A percentile compares a stretch with the other conserved stretches of the same genome.
Evolutionary conservation across 2,113 vertebrate species (phyloP).

Genomic region (Aspidoscelis tigris): DNA sequence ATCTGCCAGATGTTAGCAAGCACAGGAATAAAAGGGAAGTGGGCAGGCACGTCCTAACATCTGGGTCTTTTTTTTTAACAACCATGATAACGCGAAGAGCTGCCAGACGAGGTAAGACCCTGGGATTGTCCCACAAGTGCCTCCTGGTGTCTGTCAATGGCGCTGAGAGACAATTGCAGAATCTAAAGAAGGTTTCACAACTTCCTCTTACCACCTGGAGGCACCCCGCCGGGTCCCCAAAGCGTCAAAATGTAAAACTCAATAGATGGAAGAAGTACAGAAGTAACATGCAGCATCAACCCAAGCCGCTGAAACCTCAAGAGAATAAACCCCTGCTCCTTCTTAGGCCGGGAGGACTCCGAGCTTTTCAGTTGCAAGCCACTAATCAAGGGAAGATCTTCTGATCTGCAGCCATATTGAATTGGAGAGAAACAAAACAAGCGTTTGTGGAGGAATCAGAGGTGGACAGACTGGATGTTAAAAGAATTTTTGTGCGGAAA

Average conservation of each 20-base stretch:
- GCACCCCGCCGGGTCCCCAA: neutral
- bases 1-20: no score
- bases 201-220: no score
- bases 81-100: no score
- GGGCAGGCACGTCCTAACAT: no score
- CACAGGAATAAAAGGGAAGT: no score
- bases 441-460: neutral
- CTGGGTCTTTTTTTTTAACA: no score
- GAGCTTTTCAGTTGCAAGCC: neutral
- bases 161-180: no score
- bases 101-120: no score
- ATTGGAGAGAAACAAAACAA: neutral
- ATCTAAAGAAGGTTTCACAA: no score
- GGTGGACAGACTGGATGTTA: constrained; percentile 12
- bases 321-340: neutral
- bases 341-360: neutral
- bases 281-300: neutral
- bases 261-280: neutral
- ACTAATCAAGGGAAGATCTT: neutral
- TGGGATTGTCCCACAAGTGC: no score
- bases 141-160: no score
- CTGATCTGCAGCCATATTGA: neutral
- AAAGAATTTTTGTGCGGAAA: neutral
- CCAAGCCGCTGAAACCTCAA: neutral
- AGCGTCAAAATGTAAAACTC: neutral